Evolutionary conservation across 1,140 invertebrate genomes (phyloP), one percentile per base, ranked within the genome.

Genomic region (Drosophila mauritiana): DNA sequence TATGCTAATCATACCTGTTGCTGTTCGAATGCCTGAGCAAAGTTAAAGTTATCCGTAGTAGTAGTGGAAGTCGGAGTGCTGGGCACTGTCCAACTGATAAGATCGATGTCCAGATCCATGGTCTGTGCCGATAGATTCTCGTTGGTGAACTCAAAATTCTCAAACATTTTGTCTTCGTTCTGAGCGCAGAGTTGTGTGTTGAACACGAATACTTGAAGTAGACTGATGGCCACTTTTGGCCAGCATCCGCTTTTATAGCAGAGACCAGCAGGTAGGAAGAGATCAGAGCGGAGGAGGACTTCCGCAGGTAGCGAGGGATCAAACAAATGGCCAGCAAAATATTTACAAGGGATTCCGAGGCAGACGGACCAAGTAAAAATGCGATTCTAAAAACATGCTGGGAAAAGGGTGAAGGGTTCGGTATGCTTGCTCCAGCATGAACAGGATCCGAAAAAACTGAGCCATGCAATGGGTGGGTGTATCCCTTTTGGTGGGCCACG

Each of bases 81-180:
- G 25, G 61, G 43, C 65, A 56, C 48, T 15, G 74, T 43, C 84
- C 84, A 89, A 45, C 56, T 84, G 54, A 90, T 90, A 51, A 89
- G 43, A 79, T 90, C 85, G 43, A 89, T 79, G 52, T 91, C 89
- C 80, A 91, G 76, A 40, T 91, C 89, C 84, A 90, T 91, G 1
- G 89, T 90, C 55, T 91, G 58, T 4, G 79, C 79, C 13, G 81
- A 73, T 43, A 91, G 46, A 15, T 58, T 83, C 48, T 91, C 89
- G 61, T 78, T 91, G 63, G 89, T 61, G 34, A 91, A 86, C 39
- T 57, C 68, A 51, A 91, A 74, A 57, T 91, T 76, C 8, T 82
- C 68, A 70, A 91, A 91, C 89, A 91, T 91, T 73, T 89, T 77
- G 22, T 7, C 49, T 25, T 25, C 4, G 43, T 54, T 70, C 25